Conservation (phyloP, 2,888 invertebrate genomes). For the Strigamia transsilvanica region DNA sequence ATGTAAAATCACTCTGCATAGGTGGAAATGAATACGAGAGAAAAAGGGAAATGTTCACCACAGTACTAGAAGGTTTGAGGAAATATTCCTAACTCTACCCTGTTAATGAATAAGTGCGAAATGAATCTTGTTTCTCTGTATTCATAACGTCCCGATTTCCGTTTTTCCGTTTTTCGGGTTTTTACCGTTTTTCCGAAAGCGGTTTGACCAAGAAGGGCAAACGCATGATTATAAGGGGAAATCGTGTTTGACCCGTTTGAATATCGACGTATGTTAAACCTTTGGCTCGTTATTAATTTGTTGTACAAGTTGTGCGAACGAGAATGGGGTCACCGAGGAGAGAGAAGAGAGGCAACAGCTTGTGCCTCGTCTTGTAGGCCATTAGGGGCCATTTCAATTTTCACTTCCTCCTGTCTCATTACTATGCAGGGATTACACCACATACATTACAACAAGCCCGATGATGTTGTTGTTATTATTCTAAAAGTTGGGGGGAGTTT, state of each 20-base stretch:
- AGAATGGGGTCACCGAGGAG: conserved; percentile 9
- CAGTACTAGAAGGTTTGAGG: too few relatives aligned
- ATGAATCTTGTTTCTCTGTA: too few relatives aligned
- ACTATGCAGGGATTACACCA: conserved; percentile 39
- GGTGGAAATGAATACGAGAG: too few relatives aligned
- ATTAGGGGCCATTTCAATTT: conserved; percentile 49
- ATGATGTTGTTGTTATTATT: conserved; percentile 12
- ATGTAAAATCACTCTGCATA: too few relatives aligned
- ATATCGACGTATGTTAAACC: conserved; percentile 47
- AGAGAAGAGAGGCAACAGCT: conserved; percentile 16
- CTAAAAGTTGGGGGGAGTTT: conserved; percentile 26
- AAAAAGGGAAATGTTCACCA: too few relatives aligned
- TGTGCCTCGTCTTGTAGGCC: conserved; percentile 15
- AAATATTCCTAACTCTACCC: too few relatives aligned
- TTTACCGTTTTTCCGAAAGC: neutral
- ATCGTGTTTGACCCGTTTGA: conserved; percentile 40
- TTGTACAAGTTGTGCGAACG: neutral
- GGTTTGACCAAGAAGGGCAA: conserved; percentile 3
- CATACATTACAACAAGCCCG: conserved; percentile 23
- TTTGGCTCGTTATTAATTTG: conserved; percentile 37
- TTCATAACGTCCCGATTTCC: too few relatives aligned
- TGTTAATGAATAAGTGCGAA: too few relatives aligned
- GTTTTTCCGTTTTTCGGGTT: too few relatives aligned
- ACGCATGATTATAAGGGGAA: conserved; percentile 21
- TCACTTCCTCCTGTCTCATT: conserved; percentile 24